Percentiles rank a stretch among this genome's conserved stretches.
These are phyloP conservation scores for Nomada ferruginata DNA, from an alignment of 2,888 invertebrate species.

Conservation along the genomic window DNA sequence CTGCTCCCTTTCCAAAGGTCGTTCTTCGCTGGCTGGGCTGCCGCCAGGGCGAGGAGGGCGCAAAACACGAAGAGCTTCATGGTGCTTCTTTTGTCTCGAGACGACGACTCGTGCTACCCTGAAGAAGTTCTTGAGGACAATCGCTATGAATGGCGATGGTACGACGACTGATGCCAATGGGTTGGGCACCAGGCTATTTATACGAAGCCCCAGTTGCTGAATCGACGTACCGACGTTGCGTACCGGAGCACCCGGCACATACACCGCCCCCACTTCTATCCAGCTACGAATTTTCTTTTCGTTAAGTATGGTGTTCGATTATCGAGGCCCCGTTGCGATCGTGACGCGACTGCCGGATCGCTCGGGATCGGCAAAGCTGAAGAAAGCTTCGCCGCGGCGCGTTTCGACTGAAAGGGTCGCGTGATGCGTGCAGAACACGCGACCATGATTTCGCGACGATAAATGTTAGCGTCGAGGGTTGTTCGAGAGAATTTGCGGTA, in stretches of 20 bases:
- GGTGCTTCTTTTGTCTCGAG: constrained; percentile 6
- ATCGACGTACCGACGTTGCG: constrained; percentile 46
- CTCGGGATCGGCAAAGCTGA: constrained; percentile 39
- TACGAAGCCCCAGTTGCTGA: constrained; percentile 75
- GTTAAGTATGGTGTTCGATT: constrained; percentile 84
- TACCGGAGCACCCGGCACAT: constrained; percentile 56
- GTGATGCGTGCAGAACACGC: constrained; percentile 42
- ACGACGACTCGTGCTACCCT: constrained; percentile 40
- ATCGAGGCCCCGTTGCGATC: constrained; percentile 81
- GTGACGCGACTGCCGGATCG: constrained; percentile 75
- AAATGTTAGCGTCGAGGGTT: not conserved
- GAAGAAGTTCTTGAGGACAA: constrained; percentile 56
- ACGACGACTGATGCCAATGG: constrained; percentile 81
- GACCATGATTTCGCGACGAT: constrained; percentile 47
- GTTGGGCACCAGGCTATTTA: constrained; percentile 81
- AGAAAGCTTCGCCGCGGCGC: constrained; percentile 43
- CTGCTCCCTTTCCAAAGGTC: constrained; percentile 90
- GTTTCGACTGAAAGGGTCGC: constrained; percentile 41
- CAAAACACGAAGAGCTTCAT: constrained; percentile 79
- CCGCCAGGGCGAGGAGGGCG: constrained; percentile 86
- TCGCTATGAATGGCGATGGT: constrained; percentile 69
- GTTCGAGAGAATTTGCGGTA: not conserved
- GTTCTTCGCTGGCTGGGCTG: constrained; percentile 87
- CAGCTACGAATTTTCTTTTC: constrained; percentile 83
- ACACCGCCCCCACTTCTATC: constrained; percentile 71